These are phyloP conservation scores for Zaprionus lineosus DNA, from an alignment of 2,888 invertebrate genomes.

Conservation along the genomic window DNA sequence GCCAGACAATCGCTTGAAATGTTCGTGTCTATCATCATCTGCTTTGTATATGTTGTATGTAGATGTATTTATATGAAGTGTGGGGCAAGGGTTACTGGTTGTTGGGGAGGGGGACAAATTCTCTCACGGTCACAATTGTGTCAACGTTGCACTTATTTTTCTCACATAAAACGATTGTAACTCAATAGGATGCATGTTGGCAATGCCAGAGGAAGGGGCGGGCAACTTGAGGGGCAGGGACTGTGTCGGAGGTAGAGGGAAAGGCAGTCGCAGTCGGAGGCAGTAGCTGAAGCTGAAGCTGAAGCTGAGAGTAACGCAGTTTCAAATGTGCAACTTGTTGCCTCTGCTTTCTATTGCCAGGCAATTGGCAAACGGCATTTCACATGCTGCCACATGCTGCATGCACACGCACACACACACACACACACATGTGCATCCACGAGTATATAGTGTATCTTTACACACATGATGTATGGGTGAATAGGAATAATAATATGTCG, in stretches of 20 bases:
- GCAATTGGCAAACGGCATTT: slow-evolving; percentile 56
- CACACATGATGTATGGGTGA: slow-evolving; percentile 31
- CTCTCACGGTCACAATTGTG: slow-evolving; percentile 60
- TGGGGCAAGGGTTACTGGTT: too few relatives aligned
- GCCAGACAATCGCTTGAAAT: slow-evolving; percentile 1
- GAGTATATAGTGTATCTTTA: too few relatives aligned
- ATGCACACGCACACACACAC: too few relatives aligned
- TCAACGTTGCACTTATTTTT: slow-evolving; percentile 66
- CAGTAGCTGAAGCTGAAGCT: too few relatives aligned
- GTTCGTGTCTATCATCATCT: too few relatives aligned
- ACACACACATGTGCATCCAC: slow-evolving; percentile 4
- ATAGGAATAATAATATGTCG: slow-evolving; percentile 48
- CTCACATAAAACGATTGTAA: slow-evolving; percentile 61
- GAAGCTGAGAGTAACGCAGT: too few relatives aligned
- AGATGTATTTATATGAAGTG: background rate
- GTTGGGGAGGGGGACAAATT: too few relatives aligned
- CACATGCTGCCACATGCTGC: slow-evolving; percentile 40
- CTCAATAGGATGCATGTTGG: slow-evolving; percentile 53
- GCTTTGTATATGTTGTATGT: too few relatives aligned
- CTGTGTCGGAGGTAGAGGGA: background rate
- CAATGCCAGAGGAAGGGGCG: too few relatives aligned
- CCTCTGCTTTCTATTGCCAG: slow-evolving; percentile 59
- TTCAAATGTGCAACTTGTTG: slow-evolving; percentile 57
- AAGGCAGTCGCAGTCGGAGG: background rate
- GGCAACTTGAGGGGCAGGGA: background rate